Evolutionary conservation across 2,888 invertebrate species (phyloP).

Genomic region (Rhagophthalmus giganteus): DNA sequence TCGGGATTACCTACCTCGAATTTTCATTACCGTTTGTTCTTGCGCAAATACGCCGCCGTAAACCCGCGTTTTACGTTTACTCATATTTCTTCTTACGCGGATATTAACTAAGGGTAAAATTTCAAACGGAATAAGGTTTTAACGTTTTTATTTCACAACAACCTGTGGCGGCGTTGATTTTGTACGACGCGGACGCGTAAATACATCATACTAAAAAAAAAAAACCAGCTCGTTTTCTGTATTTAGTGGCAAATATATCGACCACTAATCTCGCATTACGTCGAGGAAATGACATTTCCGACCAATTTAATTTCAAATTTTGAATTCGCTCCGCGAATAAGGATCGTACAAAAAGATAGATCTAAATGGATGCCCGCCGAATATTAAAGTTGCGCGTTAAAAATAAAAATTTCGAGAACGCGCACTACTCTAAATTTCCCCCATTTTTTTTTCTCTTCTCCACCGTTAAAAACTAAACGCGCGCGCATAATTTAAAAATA

Average conservation of each 20-base stretch:
- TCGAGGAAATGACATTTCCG: background rate
- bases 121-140: background rate
- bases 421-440: too few relatives aligned
- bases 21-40: slow-evolving; percentile 1
- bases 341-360: background rate
- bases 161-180: slow-evolving; percentile 8
- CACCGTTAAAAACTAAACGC: background rate
- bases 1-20: slow-evolving; percentile 10
- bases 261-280: background rate
- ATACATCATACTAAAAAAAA: background rate
- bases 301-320: background rate
- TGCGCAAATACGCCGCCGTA: background rate
- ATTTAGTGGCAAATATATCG: background rate
- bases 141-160: background rate
- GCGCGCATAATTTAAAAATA: background rate
- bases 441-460: too few relatives aligned
- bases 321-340: background rate
- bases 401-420: background rate
- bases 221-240: background rate
- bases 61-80: background rate
- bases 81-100: too few relatives aligned
- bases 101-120: too few relatives aligned
- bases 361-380: background rate
- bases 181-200: background rate
- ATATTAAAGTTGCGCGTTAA: background rate